Evolutionary conservation across 1,140 invertebrate species (phyloP), one percentile per base, ranked within the genome.

Genomic region (Aradophagus sp.): DNA sequence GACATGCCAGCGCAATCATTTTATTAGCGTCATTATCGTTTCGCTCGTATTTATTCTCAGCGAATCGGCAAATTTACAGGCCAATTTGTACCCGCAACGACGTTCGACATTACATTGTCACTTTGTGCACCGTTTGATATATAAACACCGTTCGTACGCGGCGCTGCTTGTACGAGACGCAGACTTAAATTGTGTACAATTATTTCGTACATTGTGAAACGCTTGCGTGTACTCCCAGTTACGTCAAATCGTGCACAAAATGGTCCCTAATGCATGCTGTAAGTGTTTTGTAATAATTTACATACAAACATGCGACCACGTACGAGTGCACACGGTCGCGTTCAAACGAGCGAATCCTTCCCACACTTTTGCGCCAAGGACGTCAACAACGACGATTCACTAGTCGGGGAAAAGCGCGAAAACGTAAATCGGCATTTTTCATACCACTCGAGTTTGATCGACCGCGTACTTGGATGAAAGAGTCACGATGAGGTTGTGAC

Each of bases 361-460:
- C 50, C 62, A 58, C 47, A 66, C 36, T 66, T 56, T 66, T 66
- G 8, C 29, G 8, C 34, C 52, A 66, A 66, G 53, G 53, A 58
- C 63, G 38, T 32, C 19, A n/a, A n/a, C n/a, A n/a, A n/a, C n/a
- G n/a, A n/a, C n/a, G n/a, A n/a, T n/a, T n/a, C n/a, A n/a, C n/a
- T n/a, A n/a, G n/a, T n/a, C n/a, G n/a, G n/a, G n/a, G n/a, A n/a
- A n/a, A n/a, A n/a, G n/a, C 27, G 12, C 26, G 45, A 41, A 41
- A 34, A 41, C 8, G 17, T 61, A 10, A 12, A 23, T 19, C 16
- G 16, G 16, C 29, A 50, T 36, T 61, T 61, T 45, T 62, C 19
- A 2, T 32, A 11, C 42, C 20, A 23, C 5, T 50, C 29, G 27
- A 61, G 31, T 50, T 50, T 61, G 45, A 61, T 61, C 44, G 56